Percentiles rank a stretch among this genome's conserved stretches.
phyloP scores from a whole-genome alignment of 1,140 invertebrate genomes.

The Lepidurus apus region DNA sequence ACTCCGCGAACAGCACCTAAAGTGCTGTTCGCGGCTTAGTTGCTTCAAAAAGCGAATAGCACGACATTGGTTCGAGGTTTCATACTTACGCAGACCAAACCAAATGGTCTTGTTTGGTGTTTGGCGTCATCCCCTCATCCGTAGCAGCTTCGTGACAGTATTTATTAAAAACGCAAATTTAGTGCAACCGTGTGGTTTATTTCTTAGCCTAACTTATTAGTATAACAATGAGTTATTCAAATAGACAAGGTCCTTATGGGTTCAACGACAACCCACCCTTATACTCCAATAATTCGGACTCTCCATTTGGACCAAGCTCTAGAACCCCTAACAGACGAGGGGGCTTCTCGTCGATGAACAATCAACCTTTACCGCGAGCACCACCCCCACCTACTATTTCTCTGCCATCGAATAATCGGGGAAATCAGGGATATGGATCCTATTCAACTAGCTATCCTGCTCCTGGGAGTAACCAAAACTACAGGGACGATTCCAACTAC shows the following conservation, averaged over 20 bases:
- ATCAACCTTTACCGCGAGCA: not conserved
- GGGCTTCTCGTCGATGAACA: not conserved
- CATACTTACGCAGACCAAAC: no score
- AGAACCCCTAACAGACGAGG: not conserved
- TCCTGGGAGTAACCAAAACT: not conserved
- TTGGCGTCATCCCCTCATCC: no score
- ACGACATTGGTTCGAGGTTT: no score
- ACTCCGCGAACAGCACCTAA: no score
- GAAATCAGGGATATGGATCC: not conserved
- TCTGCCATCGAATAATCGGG: not conserved
- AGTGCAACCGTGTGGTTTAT: not conserved
- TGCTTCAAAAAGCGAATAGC: no score
- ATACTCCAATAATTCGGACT: not conserved
- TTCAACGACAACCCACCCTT: not conserved
- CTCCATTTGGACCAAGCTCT: not conserved
- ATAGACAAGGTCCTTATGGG: not conserved
- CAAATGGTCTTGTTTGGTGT: no score
- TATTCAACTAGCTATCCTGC: slow-evolving; percentile 12
- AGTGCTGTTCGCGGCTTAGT: no score
- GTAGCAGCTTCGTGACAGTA: no score
- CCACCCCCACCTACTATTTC: not conserved
- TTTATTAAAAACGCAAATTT: not conserved
- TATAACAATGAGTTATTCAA: not conserved
- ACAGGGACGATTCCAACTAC: not conserved
- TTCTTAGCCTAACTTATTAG: not conserved